Evolutionary conservation across 1,140 invertebrate genomes (phyloP).

Genomic region (Neomicropteryx cornuta): DNA sequence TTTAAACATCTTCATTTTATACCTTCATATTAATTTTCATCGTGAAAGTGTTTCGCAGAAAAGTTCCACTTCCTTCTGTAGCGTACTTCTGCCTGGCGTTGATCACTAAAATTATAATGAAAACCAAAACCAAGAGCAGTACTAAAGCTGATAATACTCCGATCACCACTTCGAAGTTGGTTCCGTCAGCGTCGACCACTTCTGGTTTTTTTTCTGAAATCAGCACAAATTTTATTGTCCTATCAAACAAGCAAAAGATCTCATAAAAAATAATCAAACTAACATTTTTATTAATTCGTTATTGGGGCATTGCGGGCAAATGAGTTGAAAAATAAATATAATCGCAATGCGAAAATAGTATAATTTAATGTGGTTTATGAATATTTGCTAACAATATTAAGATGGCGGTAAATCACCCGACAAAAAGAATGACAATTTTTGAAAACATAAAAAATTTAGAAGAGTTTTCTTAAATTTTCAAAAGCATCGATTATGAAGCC

Average conservation of each 20-base stretch:
- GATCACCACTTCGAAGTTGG: conserved; percentile 55
- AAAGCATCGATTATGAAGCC: no score
- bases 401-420: no score
- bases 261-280: background rate
- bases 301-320: background rate
- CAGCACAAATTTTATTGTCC: conserved; percentile 10
- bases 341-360: background rate
- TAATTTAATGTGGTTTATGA: no score
- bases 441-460: no score
- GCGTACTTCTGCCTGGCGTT: conserved; percentile 48
- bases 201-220: conserved; percentile 45
- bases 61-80: conserved; percentile 48
- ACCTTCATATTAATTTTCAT: conserved; percentile 60
- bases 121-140: conserved; percentile 51
- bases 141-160: conserved; percentile 62
- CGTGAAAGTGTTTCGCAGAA: conserved; percentile 52
- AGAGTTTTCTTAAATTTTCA: no score
- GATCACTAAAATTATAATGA: conserved; percentile 53
- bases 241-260: background rate
- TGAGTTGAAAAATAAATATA: background rate
- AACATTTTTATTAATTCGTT: background rate
- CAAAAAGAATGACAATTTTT: no score
- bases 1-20: no score
- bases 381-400: no score
- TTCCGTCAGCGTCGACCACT: conserved; percentile 42